Percentiles rank a stretch among this genome's conserved stretches.
Conservation (phyloP, 2,797 vertebrate species). For the Sciurus carolinensis region DNA sequence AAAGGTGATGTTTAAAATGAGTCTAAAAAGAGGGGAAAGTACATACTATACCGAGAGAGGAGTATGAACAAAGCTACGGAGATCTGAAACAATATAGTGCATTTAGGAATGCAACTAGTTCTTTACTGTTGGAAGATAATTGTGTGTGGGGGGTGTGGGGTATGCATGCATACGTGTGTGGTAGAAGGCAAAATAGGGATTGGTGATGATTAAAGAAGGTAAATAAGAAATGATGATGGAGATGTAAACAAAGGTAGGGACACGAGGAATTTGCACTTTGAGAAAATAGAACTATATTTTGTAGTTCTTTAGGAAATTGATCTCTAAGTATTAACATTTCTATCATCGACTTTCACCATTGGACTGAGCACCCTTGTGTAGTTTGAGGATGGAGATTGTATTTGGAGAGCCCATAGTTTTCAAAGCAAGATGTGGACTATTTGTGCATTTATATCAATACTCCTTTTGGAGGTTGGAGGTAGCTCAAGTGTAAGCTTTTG, state of each 20-base stretch:
- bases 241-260: neutral
- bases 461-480: neutral
- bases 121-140: neutral
- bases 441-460: neutral
- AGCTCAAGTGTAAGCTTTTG: conserved; percentile 22
- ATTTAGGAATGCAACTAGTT: neutral
- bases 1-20: neutral
- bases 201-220: neutral
- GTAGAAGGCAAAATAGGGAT: neutral
- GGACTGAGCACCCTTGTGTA: neutral
- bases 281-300: conserved; percentile 34
- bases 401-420: neutral
- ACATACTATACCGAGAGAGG: neutral
- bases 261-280: neutral
- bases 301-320: neutral
- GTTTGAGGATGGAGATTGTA: neutral
- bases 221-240: neutral
- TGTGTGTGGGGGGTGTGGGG: neutral
- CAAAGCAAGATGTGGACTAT: neutral
- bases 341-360: neutral
- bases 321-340: neutral
- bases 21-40: neutral
- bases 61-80: neutral
- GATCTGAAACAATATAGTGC: neutral
- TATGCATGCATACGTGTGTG: neutral